Evolutionary conservation across 2,888 invertebrate genomes (phyloP), one percentile per base, ranked within the genome.

Genomic region (Hipparchia semele): DNA sequence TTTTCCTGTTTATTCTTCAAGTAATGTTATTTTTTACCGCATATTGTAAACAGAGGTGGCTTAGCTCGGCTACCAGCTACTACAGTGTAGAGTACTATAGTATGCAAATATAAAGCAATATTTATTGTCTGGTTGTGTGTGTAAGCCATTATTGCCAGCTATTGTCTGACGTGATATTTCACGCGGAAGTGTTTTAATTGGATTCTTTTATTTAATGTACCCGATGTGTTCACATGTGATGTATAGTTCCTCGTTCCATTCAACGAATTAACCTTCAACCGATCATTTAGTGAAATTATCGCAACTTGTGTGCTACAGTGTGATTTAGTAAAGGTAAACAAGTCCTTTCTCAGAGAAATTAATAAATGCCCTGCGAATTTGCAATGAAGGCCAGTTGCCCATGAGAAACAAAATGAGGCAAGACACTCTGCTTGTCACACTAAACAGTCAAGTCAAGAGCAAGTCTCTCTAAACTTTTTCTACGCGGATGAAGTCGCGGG

Each of bases 1-100:
- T 64, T 64, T 64, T 49, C 49, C 46, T 64, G 64, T 64, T 64
- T 64, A 46, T 13, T 64, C 49, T 46, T 64, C 64, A 64, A 64
- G 46, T 64, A 64, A 49, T 64, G 49, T 46, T 49, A 49, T 60
- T 60, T 39, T 60, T 60, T 39, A 39, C 39, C 10, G 23, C 23
- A 23, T 23, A 23, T 12, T 58, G 23, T 8, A 60, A 33, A 60
- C 0, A 60, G 39, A 60, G 59, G 2, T 4, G 23, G 12, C 12
- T 6, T 60, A 5, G 39, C 6, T 9, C 12, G 53, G 9, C 8
- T n/a, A 54, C 12, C 4, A 10, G 12, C 53, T 54, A n/a, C 53
- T 12, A 49, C 49, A 49, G 6, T 8, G 1, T 12, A 54, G 53
- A 12, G 5, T 5, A 54, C 53, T 49, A 49, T 8, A 54, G 59